Base-by-base conservation (phyloP, 2,797 vertebrate species). In the Bufotes viridis region DNA sequence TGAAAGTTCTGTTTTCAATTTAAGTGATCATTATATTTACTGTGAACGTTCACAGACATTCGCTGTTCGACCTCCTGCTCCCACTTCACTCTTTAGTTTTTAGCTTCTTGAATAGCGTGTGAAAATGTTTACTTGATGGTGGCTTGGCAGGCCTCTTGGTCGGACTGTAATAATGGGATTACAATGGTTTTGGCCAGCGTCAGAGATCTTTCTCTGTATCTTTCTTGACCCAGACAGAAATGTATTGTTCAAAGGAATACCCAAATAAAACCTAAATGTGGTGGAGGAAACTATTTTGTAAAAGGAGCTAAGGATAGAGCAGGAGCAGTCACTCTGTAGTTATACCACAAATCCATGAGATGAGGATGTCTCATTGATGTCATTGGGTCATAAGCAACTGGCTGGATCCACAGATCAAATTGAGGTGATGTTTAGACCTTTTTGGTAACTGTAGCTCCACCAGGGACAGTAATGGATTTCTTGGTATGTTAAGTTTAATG, bases 1-100 rank as follows among this genome's bases (percentile, higher is more conserved):
- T 93, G 91, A 93, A 93, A 93, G 53, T 63, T 88, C 89, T 88
- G 84, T 90, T 94, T 93, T 90, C 92, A 74, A 87, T 87, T 87
- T 82, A 82, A 82, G 34, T 76, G 60, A 82, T 76, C 57, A 82
- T 60, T 82, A 60, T 82, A 88, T 84, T 69, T 90, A 80, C 53
- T 81, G 18, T 70, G 78, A 78, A 80, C 60, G 65, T 86, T 79
- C 78, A 58, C 61, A 53, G 85, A 85, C 84, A 78, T 85, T 58
- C 72, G 85, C 65, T 17, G 78, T 61, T 53, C 65, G 26, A 61
- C 42, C 29, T 18, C 76, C 79, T 80, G 85, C 58, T 86, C 76
- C 85, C 29, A 12, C 10, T 85, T 85, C 75, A 55, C 20, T 78
- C 51, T 78, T 78, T 15, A 53, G 12, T 53, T 85, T 65, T 63